Evolutionary conservation across 2,797 vertebrate genomes (phyloP).

Genomic region (Bradypodion ventrale): DNA sequence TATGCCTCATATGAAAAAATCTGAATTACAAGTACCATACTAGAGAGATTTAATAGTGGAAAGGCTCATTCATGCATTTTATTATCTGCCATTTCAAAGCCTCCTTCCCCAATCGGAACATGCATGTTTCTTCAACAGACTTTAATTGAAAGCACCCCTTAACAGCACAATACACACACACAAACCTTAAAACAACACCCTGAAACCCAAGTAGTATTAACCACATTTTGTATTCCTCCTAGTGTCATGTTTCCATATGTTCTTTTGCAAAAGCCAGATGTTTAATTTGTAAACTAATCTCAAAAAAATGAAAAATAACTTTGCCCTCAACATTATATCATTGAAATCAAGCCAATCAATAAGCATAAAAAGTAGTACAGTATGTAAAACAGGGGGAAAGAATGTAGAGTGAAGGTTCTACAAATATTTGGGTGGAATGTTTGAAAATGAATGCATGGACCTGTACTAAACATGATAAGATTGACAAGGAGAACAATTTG

Average conservation of each 20-base stretch:
- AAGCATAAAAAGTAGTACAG: neutral
- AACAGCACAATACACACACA: accelerated
- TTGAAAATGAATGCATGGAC: neutral
- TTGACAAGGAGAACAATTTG: neutral
- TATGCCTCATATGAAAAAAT: neutral
- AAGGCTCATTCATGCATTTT: neutral
- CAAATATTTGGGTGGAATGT: neutral
- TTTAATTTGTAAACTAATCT: neutral
- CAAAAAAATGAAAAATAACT: neutral
- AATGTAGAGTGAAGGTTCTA: neutral
- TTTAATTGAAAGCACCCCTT: neutral
- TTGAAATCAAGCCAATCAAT: accelerated
- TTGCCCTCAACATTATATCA: neutral
- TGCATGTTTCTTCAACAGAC: neutral
- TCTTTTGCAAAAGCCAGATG: neutral
- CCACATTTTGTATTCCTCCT: neutral
- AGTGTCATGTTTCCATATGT: accelerated
- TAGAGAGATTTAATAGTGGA: neutral
- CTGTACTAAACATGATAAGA: neutral
- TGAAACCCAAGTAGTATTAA: accelerated
- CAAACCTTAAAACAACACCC: accelerated
- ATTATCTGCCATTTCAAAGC: neutral
- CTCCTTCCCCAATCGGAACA: neutral
- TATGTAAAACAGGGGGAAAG: neutral
- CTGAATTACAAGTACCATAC: neutral